phyloP scores from a whole-genome alignment of 1,140 invertebrate genomes.

The Lasioglossum baleicum region DNA sequence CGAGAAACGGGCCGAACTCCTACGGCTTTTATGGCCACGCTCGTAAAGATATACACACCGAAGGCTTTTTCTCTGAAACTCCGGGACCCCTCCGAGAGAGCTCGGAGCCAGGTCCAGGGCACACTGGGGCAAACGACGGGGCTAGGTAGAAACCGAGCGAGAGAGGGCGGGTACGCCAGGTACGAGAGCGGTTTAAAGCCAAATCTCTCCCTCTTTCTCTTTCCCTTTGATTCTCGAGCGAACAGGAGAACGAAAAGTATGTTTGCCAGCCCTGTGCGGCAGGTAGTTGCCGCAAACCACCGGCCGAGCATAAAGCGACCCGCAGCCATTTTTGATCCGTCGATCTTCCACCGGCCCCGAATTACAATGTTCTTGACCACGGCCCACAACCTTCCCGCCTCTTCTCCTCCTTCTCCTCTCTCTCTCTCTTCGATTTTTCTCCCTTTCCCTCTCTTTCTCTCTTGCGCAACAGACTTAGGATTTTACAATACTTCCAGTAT shows the following conservation, averaged over 20 bases:
- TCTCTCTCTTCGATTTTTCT: not conserved
- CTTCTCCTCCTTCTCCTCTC: too few species aligned
- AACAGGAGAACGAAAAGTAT: not conserved
- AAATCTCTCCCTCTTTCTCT: not conserved
- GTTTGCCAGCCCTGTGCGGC: not conserved
- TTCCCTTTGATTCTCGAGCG: too few species aligned
- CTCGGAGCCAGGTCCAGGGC: constrained; percentile 41
- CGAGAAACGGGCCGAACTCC: constrained; percentile 63
- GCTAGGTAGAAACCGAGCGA: constrained; percentile 10
- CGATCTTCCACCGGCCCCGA: not conserved
- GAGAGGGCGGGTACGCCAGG: constrained; percentile 27
- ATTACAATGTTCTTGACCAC: too few species aligned
- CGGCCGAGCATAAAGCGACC: constrained; percentile 12
- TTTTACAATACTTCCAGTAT: too few species aligned
- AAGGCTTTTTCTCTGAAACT: constrained; percentile 64
- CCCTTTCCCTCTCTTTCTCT: not conserved
- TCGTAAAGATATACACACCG: constrained; percentile 67
- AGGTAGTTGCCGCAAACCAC: constrained; percentile 39
- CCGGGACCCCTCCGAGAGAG: constrained; percentile 51
- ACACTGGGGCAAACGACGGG: constrained; percentile 42
- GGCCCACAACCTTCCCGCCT: too few species aligned
- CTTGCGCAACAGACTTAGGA: too few species aligned
- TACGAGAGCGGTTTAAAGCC: constrained; percentile 12
- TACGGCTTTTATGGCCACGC: constrained; percentile 64
- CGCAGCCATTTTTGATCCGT: constrained; percentile 39